phyloP scores from a whole-genome alignment of 2,888 invertebrate species.

The Sphaeridia pumilis region DNA sequence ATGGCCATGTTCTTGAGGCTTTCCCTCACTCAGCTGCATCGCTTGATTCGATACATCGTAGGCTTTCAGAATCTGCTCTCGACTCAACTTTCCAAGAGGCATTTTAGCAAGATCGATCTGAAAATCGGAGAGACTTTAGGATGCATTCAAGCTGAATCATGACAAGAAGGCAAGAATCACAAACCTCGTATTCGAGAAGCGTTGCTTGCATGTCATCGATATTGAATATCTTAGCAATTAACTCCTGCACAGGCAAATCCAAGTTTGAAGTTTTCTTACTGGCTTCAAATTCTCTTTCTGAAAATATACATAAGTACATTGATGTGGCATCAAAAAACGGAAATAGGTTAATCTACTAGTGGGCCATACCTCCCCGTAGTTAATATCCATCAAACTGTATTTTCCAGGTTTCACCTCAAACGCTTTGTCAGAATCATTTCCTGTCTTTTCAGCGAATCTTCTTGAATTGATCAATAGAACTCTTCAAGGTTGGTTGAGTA shows the following conservation, averaged over 20 bases:
- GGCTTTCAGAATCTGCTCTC: constrained; percentile 75
- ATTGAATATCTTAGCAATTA: constrained; percentile 80
- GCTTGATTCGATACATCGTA: constrained; percentile 57
- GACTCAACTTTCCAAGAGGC: constrained; percentile 92
- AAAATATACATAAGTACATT: background rate
- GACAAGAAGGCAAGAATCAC: no score
- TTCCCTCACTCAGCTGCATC: constrained; percentile 40
- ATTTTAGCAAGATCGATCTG: constrained; percentile 88
- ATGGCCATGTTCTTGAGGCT: constrained; percentile 42
- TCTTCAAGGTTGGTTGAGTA: constrained; percentile 41
- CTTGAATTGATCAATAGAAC: constrained; percentile 55
- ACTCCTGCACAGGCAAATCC: constrained; percentile 61
- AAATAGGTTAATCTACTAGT: background rate
- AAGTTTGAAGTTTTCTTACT: constrained; percentile 51
- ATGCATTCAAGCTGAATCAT: no score
- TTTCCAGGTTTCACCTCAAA: constrained; percentile 60
- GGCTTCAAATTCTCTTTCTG: no score
- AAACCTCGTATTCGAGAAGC: constrained; percentile 87
- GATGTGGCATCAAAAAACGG: background rate
- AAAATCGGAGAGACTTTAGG: no score
- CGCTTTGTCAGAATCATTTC: constrained; percentile 62
- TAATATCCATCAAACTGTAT: constrained; percentile 80
- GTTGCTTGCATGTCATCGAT: constrained; percentile 81
- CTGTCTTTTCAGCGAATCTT: constrained; percentile 60
- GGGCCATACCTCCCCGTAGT: constrained; percentile 60